Conservation (phyloP, 2,888 invertebrate genomes). For the Phrixothrix hirtus region DNA sequence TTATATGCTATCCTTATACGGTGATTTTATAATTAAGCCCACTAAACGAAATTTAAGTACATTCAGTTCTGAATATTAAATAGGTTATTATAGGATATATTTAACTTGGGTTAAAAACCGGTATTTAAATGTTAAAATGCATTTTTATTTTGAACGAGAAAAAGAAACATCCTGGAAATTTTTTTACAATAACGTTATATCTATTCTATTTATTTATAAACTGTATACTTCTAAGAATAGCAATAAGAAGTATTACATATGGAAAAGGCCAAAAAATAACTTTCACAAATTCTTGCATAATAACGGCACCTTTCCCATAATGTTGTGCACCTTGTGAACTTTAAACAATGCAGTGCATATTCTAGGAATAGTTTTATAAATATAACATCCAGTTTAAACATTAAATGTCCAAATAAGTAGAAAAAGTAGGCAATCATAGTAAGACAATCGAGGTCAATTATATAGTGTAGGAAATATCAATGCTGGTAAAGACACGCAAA, state of each 20-base stretch:
- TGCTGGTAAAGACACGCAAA: neutral
- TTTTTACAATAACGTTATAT: neutral
- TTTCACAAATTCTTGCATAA: constrained; percentile 29
- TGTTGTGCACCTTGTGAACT: constrained; percentile 9
- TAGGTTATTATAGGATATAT: constrained; percentile 5
- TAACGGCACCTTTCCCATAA: neutral
- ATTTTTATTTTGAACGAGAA: neutral
- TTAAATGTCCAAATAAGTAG: neutral
- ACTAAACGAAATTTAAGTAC: neutral
- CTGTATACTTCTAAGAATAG: too few relatives aligned
- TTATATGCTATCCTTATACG: too few relatives aligned
- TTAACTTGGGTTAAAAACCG: constrained; percentile 7
- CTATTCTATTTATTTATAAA: neutral
- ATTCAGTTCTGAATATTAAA: constrained; percentile 3
- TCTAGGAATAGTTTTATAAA: too few relatives aligned
- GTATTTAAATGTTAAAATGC: constrained; percentile 10
- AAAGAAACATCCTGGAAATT: neutral
- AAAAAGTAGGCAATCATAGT: constrained; percentile 13
- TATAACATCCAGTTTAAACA: neutral
- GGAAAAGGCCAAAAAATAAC: constrained; percentile 1
- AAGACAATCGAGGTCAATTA: constrained; percentile 13
- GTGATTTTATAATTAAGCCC: neutral
- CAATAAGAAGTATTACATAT: too few relatives aligned
- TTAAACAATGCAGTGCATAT: constrained; percentile 13
- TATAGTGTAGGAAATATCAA: constrained; percentile 4